Percentiles rank a stretch among this genome's conserved stretches.
Evolutionary conservation across 2,797 vertebrate genomes (phyloP).

Genomic region (Eptatretus atami): DNA sequence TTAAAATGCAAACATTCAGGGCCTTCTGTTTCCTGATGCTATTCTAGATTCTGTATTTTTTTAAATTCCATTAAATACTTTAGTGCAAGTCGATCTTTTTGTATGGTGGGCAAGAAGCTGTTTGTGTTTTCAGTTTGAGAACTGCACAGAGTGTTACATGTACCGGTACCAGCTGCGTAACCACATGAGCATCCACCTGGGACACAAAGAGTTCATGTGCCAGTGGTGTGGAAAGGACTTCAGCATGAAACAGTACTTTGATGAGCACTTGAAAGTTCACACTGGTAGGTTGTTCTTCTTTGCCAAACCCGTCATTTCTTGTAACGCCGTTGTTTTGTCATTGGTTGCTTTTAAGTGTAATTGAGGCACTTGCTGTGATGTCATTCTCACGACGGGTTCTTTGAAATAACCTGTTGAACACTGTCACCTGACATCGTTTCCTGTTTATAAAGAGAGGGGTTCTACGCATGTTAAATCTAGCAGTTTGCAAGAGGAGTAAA

Average conservation of each 20-base stretch:
- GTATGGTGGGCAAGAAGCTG: slow-evolving; percentile 5
- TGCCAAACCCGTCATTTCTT: background rate
- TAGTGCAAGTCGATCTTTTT: background rate
- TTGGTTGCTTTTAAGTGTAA: background rate
- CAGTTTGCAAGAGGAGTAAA: too few species aligned
- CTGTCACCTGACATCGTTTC: too few species aligned
- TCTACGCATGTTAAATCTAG: too few species aligned
- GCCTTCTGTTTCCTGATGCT: too few species aligned
- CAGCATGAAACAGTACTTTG: slow-evolving; percentile 99
- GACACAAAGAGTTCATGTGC: slow-evolving; percentile 96
- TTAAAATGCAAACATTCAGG: too few species aligned
- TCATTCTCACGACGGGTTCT: too few species aligned
- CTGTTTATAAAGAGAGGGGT: too few species aligned
- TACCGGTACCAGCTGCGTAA: slow-evolving; percentile 95
- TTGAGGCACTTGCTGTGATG: background rate
- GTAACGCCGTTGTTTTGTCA: background rate
- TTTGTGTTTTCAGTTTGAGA: slow-evolving; percentile 15
- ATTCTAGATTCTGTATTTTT: too few species aligned
- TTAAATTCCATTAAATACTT: too few species aligned
- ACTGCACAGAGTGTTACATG: slow-evolving; percentile 68
- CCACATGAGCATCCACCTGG: slow-evolving; percentile 94
- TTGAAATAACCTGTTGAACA: too few species aligned
- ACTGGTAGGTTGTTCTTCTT: slow-evolving; percentile 31
- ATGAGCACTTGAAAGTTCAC: slow-evolving; percentile 94
- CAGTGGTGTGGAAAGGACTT: slow-evolving; percentile 98